Conservation (phyloP, 2,113 vertebrate species). For the Pomatorhinus ruficollis region DNA sequence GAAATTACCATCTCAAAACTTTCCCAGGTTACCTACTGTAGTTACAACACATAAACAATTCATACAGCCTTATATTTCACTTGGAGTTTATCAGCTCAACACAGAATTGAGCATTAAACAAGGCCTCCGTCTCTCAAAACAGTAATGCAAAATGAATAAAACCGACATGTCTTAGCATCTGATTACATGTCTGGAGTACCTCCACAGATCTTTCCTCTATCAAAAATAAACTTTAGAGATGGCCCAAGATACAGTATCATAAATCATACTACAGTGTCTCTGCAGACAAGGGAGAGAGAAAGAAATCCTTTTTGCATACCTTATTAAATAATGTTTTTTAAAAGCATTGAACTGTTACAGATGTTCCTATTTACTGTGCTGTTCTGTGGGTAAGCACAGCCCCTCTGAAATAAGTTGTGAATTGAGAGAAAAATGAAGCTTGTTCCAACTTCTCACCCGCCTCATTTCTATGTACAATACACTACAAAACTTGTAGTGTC, state of each 20-base stretch:
- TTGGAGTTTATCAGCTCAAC: neutral
- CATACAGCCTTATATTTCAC: neutral
- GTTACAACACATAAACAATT: neutral
- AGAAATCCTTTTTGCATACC: neutral
- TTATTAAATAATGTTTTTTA: neutral
- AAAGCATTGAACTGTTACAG: neutral
- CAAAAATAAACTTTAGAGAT: neutral
- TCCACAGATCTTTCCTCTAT: neutral
- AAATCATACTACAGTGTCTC: neutral
- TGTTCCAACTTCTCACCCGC: neutral
- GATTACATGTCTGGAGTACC: neutral
- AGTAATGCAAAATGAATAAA: neutral
- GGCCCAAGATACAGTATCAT: neutral
- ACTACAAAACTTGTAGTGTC: neutral
- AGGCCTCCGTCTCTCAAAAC: neutral
- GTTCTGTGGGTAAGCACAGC: neutral
- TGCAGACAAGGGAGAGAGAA: neutral
- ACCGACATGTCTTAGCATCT: neutral
- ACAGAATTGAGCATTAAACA: neutral
- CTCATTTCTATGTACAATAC: neutral
- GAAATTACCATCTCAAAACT: neutral
- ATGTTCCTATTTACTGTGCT: neutral
- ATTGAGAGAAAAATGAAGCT: neutral
- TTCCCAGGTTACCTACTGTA: neutral
- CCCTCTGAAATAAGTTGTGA: neutral